phyloP scores from a whole-genome alignment of 2,888 invertebrate genomes.

The Oligia fasciuncula region DNA sequence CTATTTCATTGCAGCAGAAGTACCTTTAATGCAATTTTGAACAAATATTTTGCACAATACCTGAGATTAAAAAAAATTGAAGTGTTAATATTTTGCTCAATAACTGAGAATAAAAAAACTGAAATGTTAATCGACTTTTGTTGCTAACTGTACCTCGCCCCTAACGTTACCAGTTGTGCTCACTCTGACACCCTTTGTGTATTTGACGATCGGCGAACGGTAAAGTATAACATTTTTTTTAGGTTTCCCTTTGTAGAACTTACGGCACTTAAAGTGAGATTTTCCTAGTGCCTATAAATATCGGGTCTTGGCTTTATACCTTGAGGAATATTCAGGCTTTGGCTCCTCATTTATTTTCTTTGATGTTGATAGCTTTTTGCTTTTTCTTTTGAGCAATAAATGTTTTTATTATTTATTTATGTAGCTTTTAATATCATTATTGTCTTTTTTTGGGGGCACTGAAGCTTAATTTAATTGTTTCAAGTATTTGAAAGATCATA shows the following conservation, averaged over 20 bases:
- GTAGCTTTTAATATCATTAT: constrained; percentile 1
- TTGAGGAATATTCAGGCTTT: constrained; percentile 11
- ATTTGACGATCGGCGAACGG: constrained; percentile 41
- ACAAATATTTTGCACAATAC: too few relatives aligned
- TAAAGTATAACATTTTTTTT: constrained; percentile 58
- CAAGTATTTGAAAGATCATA: background rate
- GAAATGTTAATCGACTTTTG: too few relatives aligned
- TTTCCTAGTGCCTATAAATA: constrained; percentile 42
- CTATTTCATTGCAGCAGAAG: too few relatives aligned
- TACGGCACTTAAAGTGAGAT: constrained; percentile 20
- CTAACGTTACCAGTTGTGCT: constrained; percentile 1
- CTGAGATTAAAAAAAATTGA: too few relatives aligned
- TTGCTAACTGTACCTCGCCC: background rate
- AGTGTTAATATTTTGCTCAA: too few relatives aligned
- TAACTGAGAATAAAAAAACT: too few relatives aligned
- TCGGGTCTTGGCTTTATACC: constrained; percentile 17
- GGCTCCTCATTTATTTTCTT: constrained; percentile 20
- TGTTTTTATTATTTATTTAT: too few relatives aligned
- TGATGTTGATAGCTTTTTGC: constrained; percentile 11
- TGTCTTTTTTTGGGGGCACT: background rate
- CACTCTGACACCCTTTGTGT: constrained; percentile 57
- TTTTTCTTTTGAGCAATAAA: too few relatives aligned
- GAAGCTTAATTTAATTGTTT: background rate
- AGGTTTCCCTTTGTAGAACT: constrained; percentile 58
- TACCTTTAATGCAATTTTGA: too few relatives aligned